Evolutionary conservation across 2,797 vertebrate species (phyloP).

Genomic region (Enteromius paludinosus): DNA sequence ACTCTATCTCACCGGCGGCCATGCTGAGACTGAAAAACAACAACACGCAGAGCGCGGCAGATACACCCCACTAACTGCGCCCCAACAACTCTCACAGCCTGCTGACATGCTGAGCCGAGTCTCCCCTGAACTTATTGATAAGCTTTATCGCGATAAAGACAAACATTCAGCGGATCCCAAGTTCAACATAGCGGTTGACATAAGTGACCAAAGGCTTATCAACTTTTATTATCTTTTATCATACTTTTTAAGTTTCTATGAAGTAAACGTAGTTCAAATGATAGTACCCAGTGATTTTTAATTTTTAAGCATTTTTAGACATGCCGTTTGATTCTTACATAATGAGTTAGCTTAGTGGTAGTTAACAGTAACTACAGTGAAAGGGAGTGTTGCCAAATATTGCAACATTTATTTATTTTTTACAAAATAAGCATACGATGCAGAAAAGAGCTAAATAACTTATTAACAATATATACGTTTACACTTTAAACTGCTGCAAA

Average conservation of each 20-base stretch:
- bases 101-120: not conserved
- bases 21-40: constrained; percentile 69
- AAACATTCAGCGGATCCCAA: not conserved
- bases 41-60: constrained; percentile 51
- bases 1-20: constrained; percentile 50
- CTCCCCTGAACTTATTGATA: not conserved
- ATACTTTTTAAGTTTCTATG: not conserved
- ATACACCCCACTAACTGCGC: not conserved
- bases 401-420: not conserved
- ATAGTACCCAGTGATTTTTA: not conserved
- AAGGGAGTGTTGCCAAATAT: constrained; percentile 20
- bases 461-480: not conserved
- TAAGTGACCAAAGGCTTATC: not conserved
- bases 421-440: not conserved
- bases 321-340: constrained; percentile 74
- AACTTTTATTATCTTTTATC: not conserved
- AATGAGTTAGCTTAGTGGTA: constrained; percentile 68
- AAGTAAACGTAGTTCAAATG: not conserved
- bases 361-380: constrained; percentile 53
- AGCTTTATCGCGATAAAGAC: constrained; percentile 2
- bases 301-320: not conserved
- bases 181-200: constrained; percentile 33
- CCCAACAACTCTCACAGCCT: not conserved
- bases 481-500: not conserved
- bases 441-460: not conserved